Base-by-base conservation (phyloP, 23 tunicate species). In the Styela clava region DNA sequence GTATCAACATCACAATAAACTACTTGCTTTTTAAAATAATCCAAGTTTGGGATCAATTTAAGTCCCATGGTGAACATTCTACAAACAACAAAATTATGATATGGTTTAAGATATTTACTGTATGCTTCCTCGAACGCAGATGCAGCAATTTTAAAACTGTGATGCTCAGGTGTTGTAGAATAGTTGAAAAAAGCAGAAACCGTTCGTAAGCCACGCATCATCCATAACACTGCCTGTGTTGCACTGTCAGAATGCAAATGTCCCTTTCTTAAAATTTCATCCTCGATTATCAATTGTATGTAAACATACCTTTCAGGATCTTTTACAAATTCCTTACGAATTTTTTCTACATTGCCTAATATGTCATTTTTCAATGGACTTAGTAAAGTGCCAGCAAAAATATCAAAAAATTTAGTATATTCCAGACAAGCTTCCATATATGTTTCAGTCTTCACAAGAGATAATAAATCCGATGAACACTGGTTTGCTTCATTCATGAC, bases 11-110 rank as follows among this genome's bases (percentile, higher is more conserved):
- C 35, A 0, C 19, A n/a, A 44, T 63, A 76, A 78, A 85, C 71
- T 3, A 71, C 37, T 21, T 73, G 68, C 1, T 27, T 68, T 18
- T 52, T 62, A 35, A 89, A 89, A 24, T 35, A 26, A 23, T 80
- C 83, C 33, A 73, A 84, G 24, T 51, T 36, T 21, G 95, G 89
- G n/a, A 89, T 34, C 86, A 89, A 74, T 69, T 81, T 89, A 28
- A 85, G 20, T 3, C 95, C 95, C 79, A 85, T 74, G 23, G 78
- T 81, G 84, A 90, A 90, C 32, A 90, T 31, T 61, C 83, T 68
- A 51, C 86, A 90, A 28, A 90, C 96, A 80, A 90, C 76, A 84
- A 87, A 90, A 72, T 90, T 90, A 68, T 90, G 96, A 74, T 85
- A 79, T 3, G 30, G 64, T n/a, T 56, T 79, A n/a, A 90, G 79